Evolutionary conservation across 1,140 invertebrate genomes (phyloP), one percentile per base, ranked within the genome.

Genomic region (Bursaphelenchus mucronatus): DNA sequence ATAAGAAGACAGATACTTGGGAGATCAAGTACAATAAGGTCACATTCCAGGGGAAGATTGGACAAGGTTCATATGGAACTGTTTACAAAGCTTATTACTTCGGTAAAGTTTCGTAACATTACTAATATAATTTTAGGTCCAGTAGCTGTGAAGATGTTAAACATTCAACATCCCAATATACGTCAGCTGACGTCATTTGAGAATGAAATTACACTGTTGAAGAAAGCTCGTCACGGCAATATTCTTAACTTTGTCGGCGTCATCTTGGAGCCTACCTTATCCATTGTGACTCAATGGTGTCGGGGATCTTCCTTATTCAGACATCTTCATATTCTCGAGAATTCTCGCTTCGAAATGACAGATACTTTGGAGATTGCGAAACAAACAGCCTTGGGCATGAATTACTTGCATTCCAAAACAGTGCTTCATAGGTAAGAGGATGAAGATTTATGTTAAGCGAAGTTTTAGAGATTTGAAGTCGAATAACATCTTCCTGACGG

Each of bases 281-380:
- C 92, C 0, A 98, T 99, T 76, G 92, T 99, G 13, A 99, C 96
- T 4, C 94, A 98, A 84, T 99, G 95, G 95, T 99, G 96, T 84
- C 94, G 97, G 83, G 94, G 95, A 63, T 94, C 91, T 19, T 94
- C 91, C 79, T 85, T 99, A 9, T 98, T 98, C 82, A 94, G 96
- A 83, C 94, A 98, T 84, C 85, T 99, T 67, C 94, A 99, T 81
- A 92, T 98, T 53, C 87, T 89, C 56, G 95, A 98, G 10, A 91
- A 91, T 76, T 67, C 74, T 13, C 80, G 82, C 50, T 96, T 98
- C 83, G 89, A 91, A 78, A 85, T 96, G 71, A 85, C 91, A 44
- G 89, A 90, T 63, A 84, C 97, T 59, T 92, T 98, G 67, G 93
- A 98, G 81, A 97, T 99, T 79, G 89, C 90, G n/a, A 86, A 94